Percentiles rank a stretch among this genome's conserved stretches.
Conservation (phyloP, 2,113 vertebrate species). For the Macrotis lagotis region DNA sequence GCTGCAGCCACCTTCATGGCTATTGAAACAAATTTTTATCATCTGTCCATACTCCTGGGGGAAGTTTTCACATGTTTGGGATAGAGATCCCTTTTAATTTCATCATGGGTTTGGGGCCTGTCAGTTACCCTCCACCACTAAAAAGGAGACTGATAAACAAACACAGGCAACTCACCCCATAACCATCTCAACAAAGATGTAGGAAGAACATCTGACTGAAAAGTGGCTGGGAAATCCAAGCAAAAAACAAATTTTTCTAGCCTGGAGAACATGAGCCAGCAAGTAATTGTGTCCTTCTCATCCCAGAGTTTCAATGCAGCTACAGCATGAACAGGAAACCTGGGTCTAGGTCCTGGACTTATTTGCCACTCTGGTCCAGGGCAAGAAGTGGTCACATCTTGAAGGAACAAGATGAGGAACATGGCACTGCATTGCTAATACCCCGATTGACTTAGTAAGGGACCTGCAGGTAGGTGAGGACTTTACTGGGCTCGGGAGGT, state of each 20-base stretch:
- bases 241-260: not conserved
- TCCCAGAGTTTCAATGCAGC: not conserved
- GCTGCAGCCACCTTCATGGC: too few species aligned
- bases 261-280: not conserved
- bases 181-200: not conserved
- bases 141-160: not conserved
- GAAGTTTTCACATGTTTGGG: too few species aligned
- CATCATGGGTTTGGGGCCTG: too few species aligned
- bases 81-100: too few species aligned
- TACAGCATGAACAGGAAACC: not conserved
- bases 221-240: not conserved
- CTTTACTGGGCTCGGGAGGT: too few species aligned
- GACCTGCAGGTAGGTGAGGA: not conserved
- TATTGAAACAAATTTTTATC: too few species aligned
- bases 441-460: not conserved
- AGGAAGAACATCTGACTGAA: not conserved
- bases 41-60: too few species aligned
- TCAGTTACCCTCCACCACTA: not conserved
- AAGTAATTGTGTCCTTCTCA: not conserved
- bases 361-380: not conserved
- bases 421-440: not conserved
- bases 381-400: not conserved
- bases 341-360: not conserved
- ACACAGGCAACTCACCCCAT: not conserved
- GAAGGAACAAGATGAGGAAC: not conserved